A percentile compares a stretch with the other conserved stretches of the same genome.
Evolutionary conservation across 2,113 vertebrate genomes (phyloP).

Genomic region (Chaetura pelagica): DNA sequence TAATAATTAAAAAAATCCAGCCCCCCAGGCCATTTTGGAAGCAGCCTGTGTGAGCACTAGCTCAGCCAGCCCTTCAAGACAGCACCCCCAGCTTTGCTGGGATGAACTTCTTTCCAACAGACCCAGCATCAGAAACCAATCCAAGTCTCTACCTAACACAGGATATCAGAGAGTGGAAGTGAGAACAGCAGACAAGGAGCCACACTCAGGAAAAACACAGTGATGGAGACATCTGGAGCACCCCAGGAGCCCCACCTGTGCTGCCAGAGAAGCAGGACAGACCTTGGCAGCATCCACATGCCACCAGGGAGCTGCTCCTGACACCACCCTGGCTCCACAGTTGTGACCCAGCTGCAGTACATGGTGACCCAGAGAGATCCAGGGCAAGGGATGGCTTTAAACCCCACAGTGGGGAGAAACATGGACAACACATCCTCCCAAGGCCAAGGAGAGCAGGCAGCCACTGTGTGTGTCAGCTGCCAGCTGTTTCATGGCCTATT

Average conservation of each 20-base stretch:
- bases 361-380: neutral
- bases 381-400: neutral
- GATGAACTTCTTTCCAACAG: neutral
- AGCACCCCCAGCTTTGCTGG: neutral
- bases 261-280: neutral
- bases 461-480: neutral
- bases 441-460: neutral
- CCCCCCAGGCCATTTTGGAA: neutral
- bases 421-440: neutral
- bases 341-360: neutral
- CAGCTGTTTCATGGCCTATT: neutral
- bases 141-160: neutral
- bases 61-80: neutral
- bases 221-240: fast-evolving
- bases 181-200: neutral
- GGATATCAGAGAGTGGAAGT: neutral
- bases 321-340: neutral
- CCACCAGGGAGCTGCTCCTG: neutral
- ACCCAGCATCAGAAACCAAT: neutral
- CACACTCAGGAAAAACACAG: neutral
- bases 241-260: neutral
- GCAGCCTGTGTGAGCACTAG: neutral
- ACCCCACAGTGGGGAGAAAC: neutral
- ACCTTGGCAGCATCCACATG: neutral
- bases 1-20: no score